Evolutionary conservation across 2,888 invertebrate genomes (phyloP), one percentile per base, ranked within the genome.

Genomic region (Clepsis dumicolana): DNA sequence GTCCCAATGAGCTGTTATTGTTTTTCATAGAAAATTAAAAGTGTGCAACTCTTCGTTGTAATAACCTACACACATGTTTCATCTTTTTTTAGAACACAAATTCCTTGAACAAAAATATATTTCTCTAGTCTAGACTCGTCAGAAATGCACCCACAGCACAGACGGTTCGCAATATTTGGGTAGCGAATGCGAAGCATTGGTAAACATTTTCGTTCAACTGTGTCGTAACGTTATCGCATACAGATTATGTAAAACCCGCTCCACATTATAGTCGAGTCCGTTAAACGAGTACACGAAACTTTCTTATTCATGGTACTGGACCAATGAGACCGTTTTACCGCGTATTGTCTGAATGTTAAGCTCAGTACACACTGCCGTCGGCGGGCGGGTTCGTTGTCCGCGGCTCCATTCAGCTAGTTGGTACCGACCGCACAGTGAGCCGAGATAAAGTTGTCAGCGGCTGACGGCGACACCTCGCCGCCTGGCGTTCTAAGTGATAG

Each of bases 401-500:
- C 68, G 61, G 65, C 57, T 71, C 69, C 77, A 78, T 78, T 82
- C 80, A 79, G 70, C 71, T 77, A 74, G 78, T 79, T 75, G 81
- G 74, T 75, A 74, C 80, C 75, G 74, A 82, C 82, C 84, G 83
- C 83, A 82, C 81, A 75, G 78, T 75, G 77, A 73, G 80, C 74
- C 69, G 74, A 82, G 87, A 88, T 87, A 87, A 87, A 85, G 81
- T 84, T 85, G 85, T 86, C 87, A 85, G 74, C 80, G 75, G 73
- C 73, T 76, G 78, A 78, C 77, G 77, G 74, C 75, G 79, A 77
- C 79, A 78, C 70, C 76, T 74, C 72, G 63, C 64, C 35, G 64
- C 62, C 65, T 57, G 38, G 21, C 4, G 59, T n/a, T 4, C 24
- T 12, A 50, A 24, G 38, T 32, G 24, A 68, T 4, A 59, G n/a